Base-by-base conservation (phyloP, 2,113 vertebrate genomes). In the Paedocypris sp. region DNA sequence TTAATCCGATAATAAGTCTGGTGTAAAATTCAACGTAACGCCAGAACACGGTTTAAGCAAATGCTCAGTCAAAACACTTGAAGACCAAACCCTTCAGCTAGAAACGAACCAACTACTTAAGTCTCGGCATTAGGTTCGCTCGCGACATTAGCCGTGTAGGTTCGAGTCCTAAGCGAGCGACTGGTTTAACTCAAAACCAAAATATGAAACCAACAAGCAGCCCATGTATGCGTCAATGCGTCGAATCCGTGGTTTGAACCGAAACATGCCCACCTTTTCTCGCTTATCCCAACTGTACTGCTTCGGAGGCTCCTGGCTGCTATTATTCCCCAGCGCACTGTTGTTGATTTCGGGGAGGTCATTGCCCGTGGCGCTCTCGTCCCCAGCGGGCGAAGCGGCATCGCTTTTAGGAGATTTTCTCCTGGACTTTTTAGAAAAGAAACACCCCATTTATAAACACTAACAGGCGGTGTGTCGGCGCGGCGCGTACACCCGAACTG, bases 241-340 rank as follows among this genome's bases (percentile, higher is more conserved):
- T n/a, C n/a, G n/a, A n/a, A n/a, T n/a, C n/a, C n/a, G n/a, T n/a
- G n/a, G n/a, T n/a, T n/a, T n/a, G n/a, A n/a, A n/a, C n/a, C n/a
- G n/a, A n/a, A n/a, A n/a, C n/a, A n/a, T n/a, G n/a, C 18, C 45
- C 67, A 87, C 87, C 86, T 89, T 89, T 28, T 85, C 86, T 38
- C 87, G 71, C 60, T 84, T 86, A 43, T 89, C 87, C 87, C 87
- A 89, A 77, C 87, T 89, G 80, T 89, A 89, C 38, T 87, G 86
- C 69, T 87, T 87, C 22, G 80, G 83, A 4, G 78, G 70, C 59
- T 85, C 84, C 19, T 84, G 84, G 19, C 61, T 73, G 77, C 72
- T 80, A 72, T 79, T 78, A 72, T 81, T 77, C 68, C 78, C 75
- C 76, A 75, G 73, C 74, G 75, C 76, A 28, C 69, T 73, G 80